These are phyloP conservation scores for Rhinella marina DNA, from an alignment of 2,797 vertebrate genomes.

Conservation along the genomic window DNA sequence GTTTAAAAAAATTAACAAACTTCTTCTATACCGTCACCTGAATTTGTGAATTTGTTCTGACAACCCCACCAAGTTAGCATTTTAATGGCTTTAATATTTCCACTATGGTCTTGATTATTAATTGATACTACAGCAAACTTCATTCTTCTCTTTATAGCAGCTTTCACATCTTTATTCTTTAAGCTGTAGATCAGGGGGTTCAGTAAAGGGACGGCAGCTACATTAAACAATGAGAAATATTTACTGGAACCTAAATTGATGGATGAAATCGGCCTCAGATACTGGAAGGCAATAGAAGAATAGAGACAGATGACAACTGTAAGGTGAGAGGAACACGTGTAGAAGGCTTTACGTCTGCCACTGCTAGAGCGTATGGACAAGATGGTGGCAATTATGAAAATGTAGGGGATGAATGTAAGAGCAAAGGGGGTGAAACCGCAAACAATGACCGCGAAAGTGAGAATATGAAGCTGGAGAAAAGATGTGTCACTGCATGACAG, in stretches of 20 bases:
- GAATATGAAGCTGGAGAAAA: background rate
- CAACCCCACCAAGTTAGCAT: too few species aligned
- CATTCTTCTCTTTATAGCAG: too few species aligned
- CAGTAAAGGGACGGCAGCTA: too few species aligned
- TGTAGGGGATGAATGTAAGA: conserved; percentile 23
- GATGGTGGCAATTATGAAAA: conserved; percentile 28
- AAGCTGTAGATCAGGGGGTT: background rate
- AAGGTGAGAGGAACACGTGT: conserved; percentile 46
- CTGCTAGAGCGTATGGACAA: conserved; percentile 14
- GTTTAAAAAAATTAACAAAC: too few species aligned
- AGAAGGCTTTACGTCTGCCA: conserved; percentile 39
- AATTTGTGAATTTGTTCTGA: too few species aligned
- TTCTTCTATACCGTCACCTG: too few species aligned
- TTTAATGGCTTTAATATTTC: too few species aligned
- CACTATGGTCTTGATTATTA: too few species aligned
- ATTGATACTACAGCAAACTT: too few species aligned
- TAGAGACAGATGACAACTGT: background rate
- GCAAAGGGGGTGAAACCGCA: background rate
- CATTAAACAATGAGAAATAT: too few species aligned
- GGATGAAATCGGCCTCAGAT: too few species aligned
- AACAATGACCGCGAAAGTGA: background rate
- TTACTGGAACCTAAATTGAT: too few species aligned
- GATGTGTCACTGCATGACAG: conserved; percentile 22
- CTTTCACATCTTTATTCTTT: background rate
- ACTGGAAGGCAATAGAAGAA: background rate